A percentile compares a stretch with the other conserved stretches of the same genome.
phyloP scores from a whole-genome alignment of 2,888 invertebrate genomes.

The Pecten maximus region DNA sequence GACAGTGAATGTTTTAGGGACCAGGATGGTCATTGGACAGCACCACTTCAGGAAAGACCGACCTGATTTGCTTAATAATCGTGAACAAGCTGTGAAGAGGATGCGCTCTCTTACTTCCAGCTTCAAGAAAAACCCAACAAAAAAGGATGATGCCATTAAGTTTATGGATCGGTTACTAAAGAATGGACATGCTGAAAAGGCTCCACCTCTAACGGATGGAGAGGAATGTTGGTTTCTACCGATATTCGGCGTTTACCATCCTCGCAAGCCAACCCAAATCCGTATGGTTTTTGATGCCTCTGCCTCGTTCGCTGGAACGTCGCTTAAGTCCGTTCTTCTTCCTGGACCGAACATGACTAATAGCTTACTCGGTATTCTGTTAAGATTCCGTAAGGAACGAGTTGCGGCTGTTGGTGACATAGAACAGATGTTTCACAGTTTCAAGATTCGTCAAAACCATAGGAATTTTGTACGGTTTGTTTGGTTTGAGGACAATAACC shows the following conservation, averaged over 20 bases:
- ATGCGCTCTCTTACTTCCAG: conserved; percentile 26
- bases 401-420: conserved; percentile 52
- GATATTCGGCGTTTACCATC: conserved; percentile 41
- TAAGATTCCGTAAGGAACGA: conserved; percentile 48
- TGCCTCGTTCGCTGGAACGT: conserved; percentile 41
- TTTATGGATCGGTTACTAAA: conserved; percentile 53
- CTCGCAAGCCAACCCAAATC: conserved; percentile 42
- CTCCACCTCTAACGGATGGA: conserved; percentile 44
- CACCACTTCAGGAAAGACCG: conserved; percentile 45
- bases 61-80: conserved; percentile 46
- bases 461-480: conserved; percentile 53
- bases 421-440: conserved; percentile 55
- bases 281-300: conserved; percentile 53
- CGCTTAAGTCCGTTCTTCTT: conserved; percentile 51
- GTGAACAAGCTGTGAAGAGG: conserved; percentile 40
- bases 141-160: conserved; percentile 44
- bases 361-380: conserved; percentile 48
- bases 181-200: conserved; percentile 52
- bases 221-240: conserved; percentile 57
- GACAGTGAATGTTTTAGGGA: conserved; percentile 33
- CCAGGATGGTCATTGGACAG: conserved; percentile 46
- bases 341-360: conserved; percentile 55
- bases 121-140: conserved; percentile 40
- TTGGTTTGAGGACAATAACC: conserved; percentile 52
- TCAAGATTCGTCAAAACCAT: conserved; percentile 50